Evolutionary conservation across 64 coral and sea anemone genomes (phyloP).

Genomic region (Dendronephthya gigantea): DNA sequence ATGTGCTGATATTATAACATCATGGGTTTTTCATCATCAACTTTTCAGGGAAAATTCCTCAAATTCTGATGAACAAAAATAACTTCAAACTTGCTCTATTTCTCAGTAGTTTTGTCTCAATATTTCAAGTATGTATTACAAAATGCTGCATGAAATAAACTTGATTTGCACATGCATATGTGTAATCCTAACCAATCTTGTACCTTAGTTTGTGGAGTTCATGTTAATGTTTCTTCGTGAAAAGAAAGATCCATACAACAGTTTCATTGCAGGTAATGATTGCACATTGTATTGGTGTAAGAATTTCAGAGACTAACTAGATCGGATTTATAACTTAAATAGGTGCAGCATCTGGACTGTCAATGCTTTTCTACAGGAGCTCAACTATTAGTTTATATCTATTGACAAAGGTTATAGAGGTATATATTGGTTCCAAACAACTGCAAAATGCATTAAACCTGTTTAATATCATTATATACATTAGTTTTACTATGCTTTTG

Average conservation of each 20-base stretch:
- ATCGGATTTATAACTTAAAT: neutral
- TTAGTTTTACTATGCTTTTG: too few species aligned
- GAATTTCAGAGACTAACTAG: neutral
- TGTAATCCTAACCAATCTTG: neutral
- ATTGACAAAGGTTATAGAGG: slow-evolving; percentile 75
- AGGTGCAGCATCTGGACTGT: slow-evolving; percentile 76
- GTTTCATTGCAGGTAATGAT: slow-evolving; percentile 58
- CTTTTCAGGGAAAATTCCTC: neutral
- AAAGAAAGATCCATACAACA: slow-evolving; percentile 59
- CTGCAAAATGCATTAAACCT: neutral
- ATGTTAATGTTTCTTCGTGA: slow-evolving; percentile 46
- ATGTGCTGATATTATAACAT: too few species aligned
- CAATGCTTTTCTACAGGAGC: slow-evolving; percentile 78
- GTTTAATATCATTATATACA: too few species aligned
- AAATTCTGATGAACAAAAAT: slow-evolving; percentile 29
- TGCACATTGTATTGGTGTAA: neutral
- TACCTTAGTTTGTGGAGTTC: slow-evolving; percentile 60
- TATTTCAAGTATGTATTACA: slow-evolving; percentile 76
- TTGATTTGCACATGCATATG: neutral
- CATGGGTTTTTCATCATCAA: neutral
- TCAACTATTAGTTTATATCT: slow-evolving; percentile 81
- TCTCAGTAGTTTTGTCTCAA: slow-evolving; percentile 69
- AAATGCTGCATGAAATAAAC: too few species aligned
- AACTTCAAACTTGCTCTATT: slow-evolving; percentile 72
- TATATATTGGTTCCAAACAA: neutral